Evolutionary conservation across 2,888 invertebrate genomes (phyloP).

Genomic region (Gastrophysa polygoni): DNA sequence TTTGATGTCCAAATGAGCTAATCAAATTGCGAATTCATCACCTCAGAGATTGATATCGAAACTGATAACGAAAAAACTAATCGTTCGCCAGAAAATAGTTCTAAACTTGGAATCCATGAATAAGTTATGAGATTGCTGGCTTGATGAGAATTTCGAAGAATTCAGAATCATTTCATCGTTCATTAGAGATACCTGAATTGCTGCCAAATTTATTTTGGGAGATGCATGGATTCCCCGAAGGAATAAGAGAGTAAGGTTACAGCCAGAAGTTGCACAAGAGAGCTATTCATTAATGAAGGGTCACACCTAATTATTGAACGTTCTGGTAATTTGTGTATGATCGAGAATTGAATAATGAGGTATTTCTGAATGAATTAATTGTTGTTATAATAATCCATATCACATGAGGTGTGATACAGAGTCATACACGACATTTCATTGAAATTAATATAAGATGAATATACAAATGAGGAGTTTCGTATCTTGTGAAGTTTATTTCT

Average conservation of each 20-base stretch:
- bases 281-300: no score
- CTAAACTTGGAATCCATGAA: neutral
- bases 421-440: no score
- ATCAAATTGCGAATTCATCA: neutral
- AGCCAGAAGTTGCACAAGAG: no score
- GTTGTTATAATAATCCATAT: no score
- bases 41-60: neutral
- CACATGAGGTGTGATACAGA: no score
- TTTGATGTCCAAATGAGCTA: neutral
- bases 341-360: no score
- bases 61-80: neutral
- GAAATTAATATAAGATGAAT: no score
- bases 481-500: no score
- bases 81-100: neutral
- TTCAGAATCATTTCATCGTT: neutral
- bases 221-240: neutral
- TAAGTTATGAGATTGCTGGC: neutral
- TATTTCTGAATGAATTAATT: no score
- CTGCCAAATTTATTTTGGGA: neutral
- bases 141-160: neutral
- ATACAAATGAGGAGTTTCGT: no score
- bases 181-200: neutral
- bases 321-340: no score
- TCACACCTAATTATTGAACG: no score
- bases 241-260: neutral